These are phyloP conservation scores for Protobothrops mucrosquamatus DNA, from an alignment of 2,113 vertebrate genomes.

Conservation along the genomic window DNA sequence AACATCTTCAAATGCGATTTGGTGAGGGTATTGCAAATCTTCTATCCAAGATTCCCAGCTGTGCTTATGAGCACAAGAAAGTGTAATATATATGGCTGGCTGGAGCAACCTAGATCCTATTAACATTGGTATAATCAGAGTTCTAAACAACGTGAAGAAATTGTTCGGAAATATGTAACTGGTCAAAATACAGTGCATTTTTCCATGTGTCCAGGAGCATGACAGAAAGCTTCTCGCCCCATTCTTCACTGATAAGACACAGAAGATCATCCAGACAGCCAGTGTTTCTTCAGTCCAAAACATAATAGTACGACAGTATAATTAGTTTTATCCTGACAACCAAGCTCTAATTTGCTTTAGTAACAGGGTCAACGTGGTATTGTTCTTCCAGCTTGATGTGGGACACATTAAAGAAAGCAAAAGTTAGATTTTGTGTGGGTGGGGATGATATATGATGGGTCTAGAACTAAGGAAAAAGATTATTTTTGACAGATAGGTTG, in stretches of 20 bases:
- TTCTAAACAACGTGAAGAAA: not conserved
- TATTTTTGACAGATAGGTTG: not conserved
- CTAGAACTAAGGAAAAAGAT: not conserved
- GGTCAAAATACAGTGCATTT: not conserved
- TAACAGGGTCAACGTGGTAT: not conserved
- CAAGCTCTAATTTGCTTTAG: not conserved
- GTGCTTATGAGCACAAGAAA: not conserved
- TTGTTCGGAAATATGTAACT: not conserved
- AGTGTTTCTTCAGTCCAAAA: not conserved
- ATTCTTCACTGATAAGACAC: not conserved
- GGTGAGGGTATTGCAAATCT: not conserved
- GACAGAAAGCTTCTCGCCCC: no score
- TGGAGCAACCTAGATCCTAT: not conserved
- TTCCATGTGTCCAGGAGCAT: not conserved
- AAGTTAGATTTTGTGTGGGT: not conserved
- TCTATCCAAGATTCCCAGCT: not conserved
- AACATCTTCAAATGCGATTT: no score
- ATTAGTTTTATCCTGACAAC: not conserved
- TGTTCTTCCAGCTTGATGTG: not conserved
- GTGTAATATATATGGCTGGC: not conserved
- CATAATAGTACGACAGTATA: not conserved
- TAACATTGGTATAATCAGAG: not conserved
- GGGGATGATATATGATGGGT: not conserved
- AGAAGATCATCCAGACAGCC: not conserved
- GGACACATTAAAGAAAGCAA: not conserved